Conservation (phyloP, 2,888 invertebrate species). For the Julus scandinavius region DNA sequence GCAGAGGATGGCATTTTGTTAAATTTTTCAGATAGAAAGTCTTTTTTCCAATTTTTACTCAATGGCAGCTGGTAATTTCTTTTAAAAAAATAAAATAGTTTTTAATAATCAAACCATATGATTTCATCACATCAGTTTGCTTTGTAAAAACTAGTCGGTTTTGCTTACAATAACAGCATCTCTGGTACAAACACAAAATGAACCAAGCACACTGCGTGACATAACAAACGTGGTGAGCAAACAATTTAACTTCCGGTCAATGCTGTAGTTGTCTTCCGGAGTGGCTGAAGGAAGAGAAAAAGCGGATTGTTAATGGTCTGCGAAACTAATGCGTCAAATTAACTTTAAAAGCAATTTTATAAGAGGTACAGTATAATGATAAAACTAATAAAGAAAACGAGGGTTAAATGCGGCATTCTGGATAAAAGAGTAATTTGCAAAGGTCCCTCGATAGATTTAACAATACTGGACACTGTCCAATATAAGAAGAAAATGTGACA, state of each 20-base stretch:
- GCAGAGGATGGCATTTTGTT: too few relatives aligned
- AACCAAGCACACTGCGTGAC: background rate
- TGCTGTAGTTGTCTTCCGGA: background rate
- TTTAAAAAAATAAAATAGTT: background rate
- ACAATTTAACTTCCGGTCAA: background rate
- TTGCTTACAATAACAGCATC: background rate
- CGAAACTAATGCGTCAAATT: background rate
- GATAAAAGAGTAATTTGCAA: background rate
- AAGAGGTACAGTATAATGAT: background rate
- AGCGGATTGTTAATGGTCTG: background rate
- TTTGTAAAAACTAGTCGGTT: too few relatives aligned
- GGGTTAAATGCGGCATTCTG: background rate
- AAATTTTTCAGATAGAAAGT: too few relatives aligned
- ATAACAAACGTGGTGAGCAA: background rate
- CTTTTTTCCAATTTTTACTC: background rate
- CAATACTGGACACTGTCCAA: background rate
- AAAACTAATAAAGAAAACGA: conserved; percentile 25
- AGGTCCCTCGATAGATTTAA: background rate
- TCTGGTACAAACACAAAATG: background rate
- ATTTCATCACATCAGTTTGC: background rate
- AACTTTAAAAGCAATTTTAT: conserved; percentile 17
- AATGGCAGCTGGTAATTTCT: background rate
- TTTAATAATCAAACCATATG: background rate
- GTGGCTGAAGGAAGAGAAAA: background rate
- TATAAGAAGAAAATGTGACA: background rate